phyloP scores from a whole-genome alignment of 2,888 invertebrate species.

The Phengaris alcon region DNA sequence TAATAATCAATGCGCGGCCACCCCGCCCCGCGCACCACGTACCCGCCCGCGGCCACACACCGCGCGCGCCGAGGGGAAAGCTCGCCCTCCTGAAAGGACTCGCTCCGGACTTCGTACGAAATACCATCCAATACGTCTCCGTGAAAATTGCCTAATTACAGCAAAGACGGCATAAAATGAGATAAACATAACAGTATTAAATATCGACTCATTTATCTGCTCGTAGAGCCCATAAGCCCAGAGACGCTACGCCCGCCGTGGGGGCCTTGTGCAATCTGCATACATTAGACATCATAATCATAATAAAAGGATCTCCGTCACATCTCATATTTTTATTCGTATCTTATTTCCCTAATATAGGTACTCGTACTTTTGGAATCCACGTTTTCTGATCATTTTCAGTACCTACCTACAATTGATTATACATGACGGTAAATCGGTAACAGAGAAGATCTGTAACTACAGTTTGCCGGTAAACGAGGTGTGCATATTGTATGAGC shows the following conservation, averaged over 20 bases:
- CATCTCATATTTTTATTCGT: background rate
- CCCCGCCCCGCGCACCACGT: constrained; percentile 37
- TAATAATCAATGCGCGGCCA: constrained; percentile 71
- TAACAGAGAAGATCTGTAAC: background rate
- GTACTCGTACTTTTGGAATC: background rate
- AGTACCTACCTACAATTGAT: background rate
- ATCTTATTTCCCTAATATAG: background rate
- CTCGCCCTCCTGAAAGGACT: constrained; percentile 16
- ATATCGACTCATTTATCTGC: background rate
- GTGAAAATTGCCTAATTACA: background rate
- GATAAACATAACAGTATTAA: constrained; percentile 5
- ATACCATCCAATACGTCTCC: background rate
- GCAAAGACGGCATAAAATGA: background rate
- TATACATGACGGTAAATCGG: background rate
- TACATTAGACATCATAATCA: background rate
- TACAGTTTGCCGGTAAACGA: background rate
- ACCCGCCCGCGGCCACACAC: constrained; percentile 35
- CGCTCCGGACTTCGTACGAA: background rate
- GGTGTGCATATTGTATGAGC: constrained; percentile 5
- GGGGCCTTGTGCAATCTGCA: background rate
- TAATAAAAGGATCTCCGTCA: background rate
- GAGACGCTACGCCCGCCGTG: background rate
- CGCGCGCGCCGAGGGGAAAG: constrained; percentile 53
- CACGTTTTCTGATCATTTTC: background rate
- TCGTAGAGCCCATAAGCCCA: background rate